Evolutionary conservation across 2,888 invertebrate species (phyloP).

Genomic region (Lampropteryx suffumata): DNA sequence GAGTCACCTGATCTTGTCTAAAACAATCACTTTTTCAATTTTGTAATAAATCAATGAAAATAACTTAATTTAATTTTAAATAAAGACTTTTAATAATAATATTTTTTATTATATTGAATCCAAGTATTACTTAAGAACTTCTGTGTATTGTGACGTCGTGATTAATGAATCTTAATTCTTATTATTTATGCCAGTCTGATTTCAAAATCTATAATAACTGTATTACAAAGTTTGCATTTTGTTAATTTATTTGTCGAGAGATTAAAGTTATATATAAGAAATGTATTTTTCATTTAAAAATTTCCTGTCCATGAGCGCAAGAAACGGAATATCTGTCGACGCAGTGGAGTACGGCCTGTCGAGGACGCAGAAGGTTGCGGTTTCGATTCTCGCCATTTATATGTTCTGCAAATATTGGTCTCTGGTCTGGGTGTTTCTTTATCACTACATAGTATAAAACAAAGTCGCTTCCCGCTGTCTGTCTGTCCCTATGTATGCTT

Average conservation of each 20-base stretch:
- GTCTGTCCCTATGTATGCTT: too few relatives aligned
- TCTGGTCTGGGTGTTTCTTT: too few relatives aligned
- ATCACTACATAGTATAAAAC: too few relatives aligned
- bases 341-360: too few relatives aligned
- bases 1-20: conserved; percentile 35
- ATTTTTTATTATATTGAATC: conserved; percentile 53
- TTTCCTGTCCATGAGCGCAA: neutral
- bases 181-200: conserved; percentile 70
- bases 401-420: too few relatives aligned
- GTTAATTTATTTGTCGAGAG: conserved; percentile 81
- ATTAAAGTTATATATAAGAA: conserved; percentile 78
- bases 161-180: conserved; percentile 47
- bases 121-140: conserved; percentile 56
- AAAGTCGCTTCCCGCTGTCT: too few relatives aligned
- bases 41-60: conserved; percentile 31
- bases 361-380: too few relatives aligned
- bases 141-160: conserved; percentile 61
- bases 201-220: conserved; percentile 57
- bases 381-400: too few relatives aligned
- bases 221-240: conserved; percentile 65
- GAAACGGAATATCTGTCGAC: too few relatives aligned
- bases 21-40: conserved; percentile 39
- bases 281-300: conserved; percentile 31
- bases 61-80: conserved; percentile 49
- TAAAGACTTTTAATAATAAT: conserved; percentile 58